Evolutionary conservation across 2,113 vertebrate genomes (phyloP).

Genomic region (Telmatochromis bifrenatus): DNA sequence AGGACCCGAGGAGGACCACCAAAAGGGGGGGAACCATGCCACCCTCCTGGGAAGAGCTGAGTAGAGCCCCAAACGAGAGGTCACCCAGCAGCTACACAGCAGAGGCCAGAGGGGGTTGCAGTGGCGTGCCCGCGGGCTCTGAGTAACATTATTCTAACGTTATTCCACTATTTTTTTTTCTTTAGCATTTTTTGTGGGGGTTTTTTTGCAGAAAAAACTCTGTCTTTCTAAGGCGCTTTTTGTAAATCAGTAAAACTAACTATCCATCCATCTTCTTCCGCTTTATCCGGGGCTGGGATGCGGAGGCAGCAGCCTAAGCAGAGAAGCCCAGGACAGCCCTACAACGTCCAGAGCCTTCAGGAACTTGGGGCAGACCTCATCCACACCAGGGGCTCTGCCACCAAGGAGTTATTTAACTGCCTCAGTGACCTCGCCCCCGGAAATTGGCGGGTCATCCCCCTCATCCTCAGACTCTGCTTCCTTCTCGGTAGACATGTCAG

Average conservation of each 20-base stretch:
- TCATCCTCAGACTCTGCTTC: background rate
- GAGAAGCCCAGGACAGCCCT: background rate
- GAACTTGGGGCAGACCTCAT: background rate
- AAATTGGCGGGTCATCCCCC: background rate
- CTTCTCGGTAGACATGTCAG: background rate
- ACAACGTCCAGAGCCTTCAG: background rate
- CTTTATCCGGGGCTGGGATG: background rate
- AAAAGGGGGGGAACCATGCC: no score
- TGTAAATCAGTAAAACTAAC: background rate
- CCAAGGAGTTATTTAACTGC: background rate
- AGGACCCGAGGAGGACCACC: no score
- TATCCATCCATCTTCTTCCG: background rate
- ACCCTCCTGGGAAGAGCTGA: no score
- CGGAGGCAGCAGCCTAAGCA: background rate
- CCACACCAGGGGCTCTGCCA: background rate
- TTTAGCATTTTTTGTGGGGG: background rate
- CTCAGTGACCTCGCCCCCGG: background rate
- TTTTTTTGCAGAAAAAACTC: background rate
- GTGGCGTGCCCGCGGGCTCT: background rate
- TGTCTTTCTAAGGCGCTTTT: background rate
- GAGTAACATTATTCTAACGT: background rate
- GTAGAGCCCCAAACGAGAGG: no score
- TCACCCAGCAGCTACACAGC: no score
- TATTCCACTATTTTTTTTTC: background rate
- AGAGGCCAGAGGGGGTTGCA: no score